phyloP scores from a whole-genome alignment of 2,888 invertebrate genomes.

The Trachelus iudaicus region DNA sequence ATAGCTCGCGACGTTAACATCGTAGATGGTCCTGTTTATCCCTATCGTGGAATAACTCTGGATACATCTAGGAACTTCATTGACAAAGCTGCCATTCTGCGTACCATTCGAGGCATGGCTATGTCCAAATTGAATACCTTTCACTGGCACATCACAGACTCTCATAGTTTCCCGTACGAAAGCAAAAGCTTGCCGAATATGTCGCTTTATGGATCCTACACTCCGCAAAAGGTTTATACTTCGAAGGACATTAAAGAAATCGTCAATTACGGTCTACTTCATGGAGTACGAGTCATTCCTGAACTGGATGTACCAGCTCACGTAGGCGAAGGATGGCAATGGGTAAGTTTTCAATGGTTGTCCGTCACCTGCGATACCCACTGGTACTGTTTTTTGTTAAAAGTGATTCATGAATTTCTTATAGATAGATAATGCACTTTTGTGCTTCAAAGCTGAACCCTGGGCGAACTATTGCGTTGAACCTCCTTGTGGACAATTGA shows the following conservation, averaged over 20 bases:
- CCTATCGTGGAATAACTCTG: constrained; percentile 87
- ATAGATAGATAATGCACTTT: constrained; percentile 49
- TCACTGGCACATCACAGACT: constrained; percentile 96
- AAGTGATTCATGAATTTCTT: not conserved
- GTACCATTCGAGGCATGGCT: constrained; percentile 89
- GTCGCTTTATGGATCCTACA: constrained; percentile 81
- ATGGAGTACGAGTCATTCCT: constrained; percentile 89
- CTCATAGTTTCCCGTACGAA: constrained; percentile 92
- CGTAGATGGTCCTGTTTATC: constrained; percentile 84
- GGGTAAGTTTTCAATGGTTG: constrained; percentile 41
- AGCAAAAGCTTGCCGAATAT: constrained; percentile 79
- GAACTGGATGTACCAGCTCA: constrained; percentile 95
- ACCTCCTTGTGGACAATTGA: constrained; percentile 87
- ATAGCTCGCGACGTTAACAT: constrained; percentile 74
- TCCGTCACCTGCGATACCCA: constrained; percentile 24
- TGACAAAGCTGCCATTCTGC: constrained; percentile 76
- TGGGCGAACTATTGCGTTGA: constrained; percentile 81
- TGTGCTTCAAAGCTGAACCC: constrained; percentile 73
- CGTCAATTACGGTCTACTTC: constrained; percentile 75
- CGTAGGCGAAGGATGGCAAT: constrained; percentile 88
- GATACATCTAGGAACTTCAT: constrained; percentile 93
- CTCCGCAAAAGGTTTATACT: constrained; percentile 75
- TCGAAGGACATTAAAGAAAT: constrained; percentile 65
- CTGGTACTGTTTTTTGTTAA: not conserved
- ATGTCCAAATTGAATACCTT: constrained; percentile 91